Evolutionary conservation across 2,797 vertebrate genomes (phyloP), one percentile per base, ranked within the genome.

Genomic region (Pangasius sanitwongsei): DNA sequence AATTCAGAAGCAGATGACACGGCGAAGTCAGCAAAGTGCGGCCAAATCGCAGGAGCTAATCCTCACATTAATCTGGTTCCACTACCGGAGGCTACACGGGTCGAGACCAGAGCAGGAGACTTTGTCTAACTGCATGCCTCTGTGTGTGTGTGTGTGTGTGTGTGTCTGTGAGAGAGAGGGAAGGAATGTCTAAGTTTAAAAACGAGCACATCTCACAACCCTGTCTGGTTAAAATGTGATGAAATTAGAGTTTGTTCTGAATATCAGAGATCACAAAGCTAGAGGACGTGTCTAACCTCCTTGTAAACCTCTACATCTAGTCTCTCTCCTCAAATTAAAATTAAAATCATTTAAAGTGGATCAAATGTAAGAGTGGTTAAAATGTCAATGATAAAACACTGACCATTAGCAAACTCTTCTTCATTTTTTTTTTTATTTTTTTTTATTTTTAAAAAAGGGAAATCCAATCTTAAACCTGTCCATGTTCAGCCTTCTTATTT

Each of bases 1-100:
- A 86, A 89, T 89, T 86, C 88, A 87, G 78, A 31, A 84, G 69
- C 78, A 89, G 88, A 55, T 84, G 69, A 89, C 75, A 87, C n/a
- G 15, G 44, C 20, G 28, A 82, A 88, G 67, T 85, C 41, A 75
- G 67, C 86, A 86, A 69, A 80, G 61, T 89, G 59, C 31, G 31
- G 85, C 85, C 57, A 90, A 88, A 57, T 18, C 86, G 88, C 53
- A 63, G 65, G 82, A 7, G 87, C 70, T 90, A 90, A 90, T 65
- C 87, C 53, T 11, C 0, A 8, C 72, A 86, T 65, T 89, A 88
- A 90, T 81, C 57, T 85, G 61, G 65, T 86, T 91, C 83, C 69
- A 13, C 87, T 88, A 86, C 50, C 37, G 85, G 23, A 63, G 37
- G 63, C 6, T 44, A 83, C n/a, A 80, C 0, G 18, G 18, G 9